These are phyloP conservation scores for Molothrus ater DNA, from an alignment of 2,797 vertebrate genomes.

Conservation along the genomic window DNA sequence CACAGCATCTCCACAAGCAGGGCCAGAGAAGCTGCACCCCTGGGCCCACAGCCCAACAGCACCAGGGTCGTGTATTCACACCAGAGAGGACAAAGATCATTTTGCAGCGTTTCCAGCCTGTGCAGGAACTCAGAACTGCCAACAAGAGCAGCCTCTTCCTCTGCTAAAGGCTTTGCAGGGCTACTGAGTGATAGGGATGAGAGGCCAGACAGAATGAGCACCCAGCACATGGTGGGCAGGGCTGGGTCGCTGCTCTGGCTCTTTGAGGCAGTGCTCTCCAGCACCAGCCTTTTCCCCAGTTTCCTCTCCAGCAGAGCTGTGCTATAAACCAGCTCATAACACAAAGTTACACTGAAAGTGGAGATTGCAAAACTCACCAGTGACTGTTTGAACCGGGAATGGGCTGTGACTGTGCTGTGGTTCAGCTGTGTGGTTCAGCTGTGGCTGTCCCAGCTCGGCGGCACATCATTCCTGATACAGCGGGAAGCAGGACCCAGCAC, in stretches of 20 bases:
- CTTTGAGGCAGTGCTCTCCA: background rate
- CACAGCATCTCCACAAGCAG: background rate
- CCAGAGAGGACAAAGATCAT: background rate
- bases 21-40: background rate
- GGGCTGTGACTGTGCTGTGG: background rate
- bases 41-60: background rate
- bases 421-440: background rate
- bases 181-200: background rate
- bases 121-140: background rate
- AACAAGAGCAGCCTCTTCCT: background rate
- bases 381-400: background rate
- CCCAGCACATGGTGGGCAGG: background rate
- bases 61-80: background rate
- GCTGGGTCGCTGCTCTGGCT: background rate
- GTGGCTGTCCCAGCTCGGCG: background rate
- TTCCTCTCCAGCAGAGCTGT: background rate
- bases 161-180: background rate
- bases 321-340: background rate
- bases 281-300: constrained; percentile 18
- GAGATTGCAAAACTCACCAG: constrained; percentile 58
- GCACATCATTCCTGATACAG: background rate
- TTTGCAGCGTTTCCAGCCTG: background rate
- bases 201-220: background rate
- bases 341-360: background rate
- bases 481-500: background rate